Evolutionary conservation across 2,113 vertebrate genomes (phyloP).

Genomic region (Psilopogon haemacephalus): DNA sequence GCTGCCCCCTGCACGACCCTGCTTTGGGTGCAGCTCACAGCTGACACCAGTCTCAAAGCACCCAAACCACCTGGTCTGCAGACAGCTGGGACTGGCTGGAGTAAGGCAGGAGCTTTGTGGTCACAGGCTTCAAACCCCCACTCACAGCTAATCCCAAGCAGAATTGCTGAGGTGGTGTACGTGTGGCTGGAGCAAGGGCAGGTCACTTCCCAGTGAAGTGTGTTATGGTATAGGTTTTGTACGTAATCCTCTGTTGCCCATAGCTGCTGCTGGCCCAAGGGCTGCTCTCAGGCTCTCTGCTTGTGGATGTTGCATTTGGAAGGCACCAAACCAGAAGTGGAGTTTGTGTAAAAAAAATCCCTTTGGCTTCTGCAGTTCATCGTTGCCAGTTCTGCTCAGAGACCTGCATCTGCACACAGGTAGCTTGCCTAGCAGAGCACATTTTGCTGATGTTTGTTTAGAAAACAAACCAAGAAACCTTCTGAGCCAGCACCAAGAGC

Average conservation of each 20-base stretch:
- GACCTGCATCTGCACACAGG: not conserved
- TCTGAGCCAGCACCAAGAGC: not conserved
- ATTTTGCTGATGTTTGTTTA: not conserved
- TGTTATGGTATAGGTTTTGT: accelerated
- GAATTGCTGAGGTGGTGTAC: not conserved
- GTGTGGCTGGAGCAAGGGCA: accelerated
- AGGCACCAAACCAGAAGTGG: not conserved
- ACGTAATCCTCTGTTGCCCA: accelerated
- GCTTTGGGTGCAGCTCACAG: not conserved
- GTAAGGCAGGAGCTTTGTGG: not conserved
- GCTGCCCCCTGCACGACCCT: not conserved
- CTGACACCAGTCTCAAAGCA: conserved; percentile 4
- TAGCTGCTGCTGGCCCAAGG: accelerated
- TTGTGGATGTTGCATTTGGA: not conserved
- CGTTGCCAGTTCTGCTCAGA: not conserved
- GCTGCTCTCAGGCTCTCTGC: not conserved
- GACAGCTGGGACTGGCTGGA: not conserved
- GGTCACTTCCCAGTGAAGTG: too few relatives aligned
- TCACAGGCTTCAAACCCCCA: not conserved
- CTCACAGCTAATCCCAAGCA: not conserved
- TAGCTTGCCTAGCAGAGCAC: not conserved
- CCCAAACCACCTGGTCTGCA: conserved; percentile 4
- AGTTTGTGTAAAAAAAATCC: not conserved
- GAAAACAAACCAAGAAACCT: not conserved
- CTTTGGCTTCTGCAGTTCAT: not conserved